Evolutionary conservation across 2,888 invertebrate genomes (phyloP), one percentile per base, ranked within the genome.

Genomic region (Drosophila acutilabella): DNA sequence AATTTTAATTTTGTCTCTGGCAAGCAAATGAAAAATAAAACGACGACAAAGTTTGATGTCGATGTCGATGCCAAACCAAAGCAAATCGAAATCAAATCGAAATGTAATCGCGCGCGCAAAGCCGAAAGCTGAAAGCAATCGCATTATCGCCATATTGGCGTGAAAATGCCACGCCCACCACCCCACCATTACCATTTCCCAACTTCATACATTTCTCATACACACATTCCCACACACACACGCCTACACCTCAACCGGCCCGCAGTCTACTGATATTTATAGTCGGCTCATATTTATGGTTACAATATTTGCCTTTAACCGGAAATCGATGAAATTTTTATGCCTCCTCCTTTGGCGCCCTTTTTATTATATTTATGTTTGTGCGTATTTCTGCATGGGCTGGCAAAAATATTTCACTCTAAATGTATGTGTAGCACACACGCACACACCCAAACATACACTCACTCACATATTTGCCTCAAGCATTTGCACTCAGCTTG

Each of bases 321-420:
- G 86, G 86, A 86, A 86, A 86, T 89, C 86, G 89, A 86, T 86
- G 89, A 86, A 83, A 89, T 87, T 87, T 86, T 74, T 88, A 86
- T 81, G 84, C 79, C 82, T 69, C 66, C 67, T 64, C 76, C 67
- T 64, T 68, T 47, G 78, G 77, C 75, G 79, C 74, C 82, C 80
- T 74, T 86, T 84, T 84, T 68, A 73, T 87, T 87, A 81, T 87
- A 64, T 67, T 73, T 85, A 67, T 74, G 59, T 74, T 71, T 56
- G 62, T 62, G 75, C 68, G 73, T 75, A 77, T 72, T 75, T 77
- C 64, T 72, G 78, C 73, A 77, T 72, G 73, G 74, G 67, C 53
- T 75, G 71, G 45, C 68, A 62, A 70, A 81, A 76, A 74, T 65
- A 64, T 77, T 53, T 74, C 47, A 71, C 36, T 64, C 18, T 53